phyloP scores from a whole-genome alignment of 1,140 invertebrate species.

The Leptoteleia sp. region DNA sequence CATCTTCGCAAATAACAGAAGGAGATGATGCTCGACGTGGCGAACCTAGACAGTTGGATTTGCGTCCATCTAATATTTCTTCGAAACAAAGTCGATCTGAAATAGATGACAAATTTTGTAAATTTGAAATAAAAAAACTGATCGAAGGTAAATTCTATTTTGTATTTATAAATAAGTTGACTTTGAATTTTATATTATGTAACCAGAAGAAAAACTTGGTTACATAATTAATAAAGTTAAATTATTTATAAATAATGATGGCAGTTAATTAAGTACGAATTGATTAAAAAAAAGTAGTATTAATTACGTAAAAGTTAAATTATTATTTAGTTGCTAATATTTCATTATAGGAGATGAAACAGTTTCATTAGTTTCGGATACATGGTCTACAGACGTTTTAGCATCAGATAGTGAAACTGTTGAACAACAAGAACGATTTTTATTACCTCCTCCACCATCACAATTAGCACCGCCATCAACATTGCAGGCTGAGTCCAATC shows the following conservation, averaged over 20 bases:
- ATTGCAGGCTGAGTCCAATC: slow-evolving; percentile 67
- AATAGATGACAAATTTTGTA: slow-evolving; percentile 99
- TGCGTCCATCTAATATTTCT: slow-evolving; percentile 83
- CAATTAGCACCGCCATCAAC: slow-evolving; percentile 66
- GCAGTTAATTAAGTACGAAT: too few species aligned
- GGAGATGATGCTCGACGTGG: slow-evolving; percentile 85
- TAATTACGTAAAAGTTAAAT: too few species aligned
- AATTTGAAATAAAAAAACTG: slow-evolving; percentile 97
- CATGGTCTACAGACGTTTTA: slow-evolving; percentile 98
- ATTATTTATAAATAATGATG: too few species aligned
- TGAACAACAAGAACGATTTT: slow-evolving; percentile 85
- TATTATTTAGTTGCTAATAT: too few species aligned
- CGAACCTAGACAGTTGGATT: slow-evolving; percentile 80
- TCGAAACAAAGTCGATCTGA: slow-evolving; percentile 93
- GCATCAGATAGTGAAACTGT: slow-evolving; percentile 96
- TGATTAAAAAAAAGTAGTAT: too few species aligned
- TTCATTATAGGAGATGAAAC: slow-evolving; percentile 88
- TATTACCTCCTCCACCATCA: slow-evolving; percentile 69
- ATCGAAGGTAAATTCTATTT: slow-evolving; percentile 83
- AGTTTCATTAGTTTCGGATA: slow-evolving; percentile 96
- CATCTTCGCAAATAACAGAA: slow-evolving; percentile 94
- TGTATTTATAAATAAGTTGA: background rate
- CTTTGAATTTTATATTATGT: too few species aligned
- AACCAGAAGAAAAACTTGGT: too few species aligned
- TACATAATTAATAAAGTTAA: too few species aligned